Percentiles rank a stretch among this genome's conserved stretches.
Conservation (phyloP, 2,113 vertebrate genomes). For the Cynocephalus volans region DNA sequence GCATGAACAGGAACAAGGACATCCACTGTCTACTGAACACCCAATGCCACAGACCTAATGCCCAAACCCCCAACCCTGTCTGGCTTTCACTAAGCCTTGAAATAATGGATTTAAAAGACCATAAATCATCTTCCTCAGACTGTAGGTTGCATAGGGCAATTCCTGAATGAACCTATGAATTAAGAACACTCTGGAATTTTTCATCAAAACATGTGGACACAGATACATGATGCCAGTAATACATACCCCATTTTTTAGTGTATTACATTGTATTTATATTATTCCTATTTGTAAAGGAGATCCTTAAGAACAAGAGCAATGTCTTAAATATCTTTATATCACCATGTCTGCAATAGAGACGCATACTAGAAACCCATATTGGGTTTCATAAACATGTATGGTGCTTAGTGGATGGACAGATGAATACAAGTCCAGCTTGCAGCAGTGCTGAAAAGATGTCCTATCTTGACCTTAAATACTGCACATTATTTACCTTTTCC, state of each 20-base stretch:
- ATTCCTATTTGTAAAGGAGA: neutral
- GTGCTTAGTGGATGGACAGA: neutral
- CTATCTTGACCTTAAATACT: neutral
- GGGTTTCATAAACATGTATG: no score
- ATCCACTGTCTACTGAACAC: neutral
- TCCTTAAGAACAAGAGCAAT: slow-evolving; percentile 15
- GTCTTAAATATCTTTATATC: slow-evolving; percentile 15
- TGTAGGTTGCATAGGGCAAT: neutral
- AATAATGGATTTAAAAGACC: slow-evolving; percentile 64
- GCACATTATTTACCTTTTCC: slow-evolving; percentile 20
- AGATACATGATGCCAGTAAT: slow-evolving; percentile 14
- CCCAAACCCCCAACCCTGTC: slow-evolving; percentile 24
- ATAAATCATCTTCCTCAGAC: slow-evolving; percentile 58
- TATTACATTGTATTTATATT: neutral
- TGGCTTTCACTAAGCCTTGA: slow-evolving; percentile 43
- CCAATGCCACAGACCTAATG: slow-evolving; percentile 2
- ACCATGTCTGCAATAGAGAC: neutral
- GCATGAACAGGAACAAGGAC: slow-evolving; percentile 11
- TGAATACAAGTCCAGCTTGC: neutral
- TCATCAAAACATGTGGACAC: neutral
- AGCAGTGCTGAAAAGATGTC: slow-evolving; percentile 35
- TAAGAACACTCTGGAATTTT: slow-evolving; percentile 11
- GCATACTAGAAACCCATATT: neutral
- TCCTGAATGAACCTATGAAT: neutral
- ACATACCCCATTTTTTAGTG: neutral